Evolutionary conservation across 2,797 vertebrate genomes (phyloP).

Genomic region (Melanotaenia parkinsoni): DNA sequence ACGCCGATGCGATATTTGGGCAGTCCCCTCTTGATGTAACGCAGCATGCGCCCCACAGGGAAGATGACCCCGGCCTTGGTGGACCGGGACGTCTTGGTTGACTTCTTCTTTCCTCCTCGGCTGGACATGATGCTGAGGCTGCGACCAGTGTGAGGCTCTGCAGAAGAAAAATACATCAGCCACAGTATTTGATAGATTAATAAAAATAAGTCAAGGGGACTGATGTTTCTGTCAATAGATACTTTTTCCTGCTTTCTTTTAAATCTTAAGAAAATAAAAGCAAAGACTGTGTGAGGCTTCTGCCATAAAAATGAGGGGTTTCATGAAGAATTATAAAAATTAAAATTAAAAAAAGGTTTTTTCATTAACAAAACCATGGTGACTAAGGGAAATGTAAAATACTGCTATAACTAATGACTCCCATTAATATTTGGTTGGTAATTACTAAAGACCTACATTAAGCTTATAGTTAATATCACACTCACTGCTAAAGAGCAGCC

Average conservation of each 20-base stretch:
- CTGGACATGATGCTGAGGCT: conserved; percentile 88
- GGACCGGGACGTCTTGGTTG: conserved; percentile 95
- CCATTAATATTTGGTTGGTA: not conserved
- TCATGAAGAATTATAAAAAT: not conserved
- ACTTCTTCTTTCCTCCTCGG: conserved; percentile 97
- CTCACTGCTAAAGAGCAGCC: conserved; percentile 1
- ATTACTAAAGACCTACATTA: conserved; percentile 1
- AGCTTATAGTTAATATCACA: conserved; percentile 8
- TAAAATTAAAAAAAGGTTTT: not conserved
- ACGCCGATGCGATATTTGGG: conserved; percentile 97
- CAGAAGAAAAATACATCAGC: not conserved
- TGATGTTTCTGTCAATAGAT: not conserved
- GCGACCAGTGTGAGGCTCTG: conserved; percentile 53
- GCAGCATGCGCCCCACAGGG: conserved; percentile 96
- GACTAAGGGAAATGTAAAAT: not conserved
- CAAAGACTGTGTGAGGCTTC: not conserved
- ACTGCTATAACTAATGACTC: not conserved
- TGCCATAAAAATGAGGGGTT: not conserved
- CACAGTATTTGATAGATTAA: not conserved
- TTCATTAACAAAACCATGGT: not conserved
- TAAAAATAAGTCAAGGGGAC: not conserved
- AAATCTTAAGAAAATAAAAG: not conserved
- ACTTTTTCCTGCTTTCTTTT: not conserved
- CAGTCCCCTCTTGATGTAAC: conserved; percentile 95
- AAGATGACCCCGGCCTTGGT: conserved; percentile 97